phyloP scores from a whole-genome alignment of 2,113 vertebrate species.

The Fukomys damarensis region DNA sequence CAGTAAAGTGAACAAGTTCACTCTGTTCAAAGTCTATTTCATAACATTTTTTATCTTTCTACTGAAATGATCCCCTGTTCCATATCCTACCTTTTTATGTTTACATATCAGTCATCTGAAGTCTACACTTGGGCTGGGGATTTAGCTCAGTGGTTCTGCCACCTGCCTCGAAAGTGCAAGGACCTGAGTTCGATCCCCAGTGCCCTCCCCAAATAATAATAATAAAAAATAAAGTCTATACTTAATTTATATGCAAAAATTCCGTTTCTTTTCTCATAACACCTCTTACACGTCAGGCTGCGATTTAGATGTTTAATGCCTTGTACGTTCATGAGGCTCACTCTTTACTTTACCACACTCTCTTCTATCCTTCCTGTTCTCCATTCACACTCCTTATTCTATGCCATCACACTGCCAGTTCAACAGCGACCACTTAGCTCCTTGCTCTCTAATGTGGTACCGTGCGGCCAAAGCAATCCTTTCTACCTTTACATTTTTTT shows the following conservation, averaged over 20 bases:
- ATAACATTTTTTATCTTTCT: background rate
- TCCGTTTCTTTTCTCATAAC: background rate
- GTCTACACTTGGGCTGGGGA: background rate
- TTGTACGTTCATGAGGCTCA: background rate
- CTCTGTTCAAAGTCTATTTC: conserved; percentile 9
- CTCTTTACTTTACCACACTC: background rate
- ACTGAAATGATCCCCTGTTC: background rate
- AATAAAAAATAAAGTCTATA: background rate
- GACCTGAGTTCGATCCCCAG: no score
- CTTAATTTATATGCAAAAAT: background rate
- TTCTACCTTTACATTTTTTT: background rate
- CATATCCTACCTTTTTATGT: background rate
- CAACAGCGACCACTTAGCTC: background rate
- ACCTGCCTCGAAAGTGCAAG: no score
- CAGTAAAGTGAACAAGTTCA: background rate
- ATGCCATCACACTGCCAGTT: background rate
- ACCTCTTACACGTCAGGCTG: background rate
- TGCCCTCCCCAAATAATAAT: no score
- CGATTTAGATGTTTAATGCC: background rate
- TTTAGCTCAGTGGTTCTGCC: no score
- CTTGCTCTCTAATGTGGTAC: background rate
- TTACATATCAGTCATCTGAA: background rate
- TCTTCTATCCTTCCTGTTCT: background rate
- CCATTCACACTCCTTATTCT: background rate
- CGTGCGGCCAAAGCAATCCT: background rate